Evolutionary conservation across 2,113 vertebrate species (phyloP).

Genomic region (Pelecanus crispus): DNA sequence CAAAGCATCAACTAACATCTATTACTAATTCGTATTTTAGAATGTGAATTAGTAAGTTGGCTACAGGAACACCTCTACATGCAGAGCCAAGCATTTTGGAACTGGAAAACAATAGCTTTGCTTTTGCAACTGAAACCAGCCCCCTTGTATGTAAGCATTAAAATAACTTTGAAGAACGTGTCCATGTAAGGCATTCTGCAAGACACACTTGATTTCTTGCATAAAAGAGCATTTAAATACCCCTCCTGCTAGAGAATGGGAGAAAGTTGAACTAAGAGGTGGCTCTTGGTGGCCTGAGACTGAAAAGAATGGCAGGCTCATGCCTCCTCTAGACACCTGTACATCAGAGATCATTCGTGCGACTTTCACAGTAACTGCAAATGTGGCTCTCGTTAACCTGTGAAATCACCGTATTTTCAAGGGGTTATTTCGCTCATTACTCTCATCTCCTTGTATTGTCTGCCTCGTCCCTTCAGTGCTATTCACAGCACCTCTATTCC

Average conservation of each 20-base stretch:
- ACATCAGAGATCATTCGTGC: background rate
- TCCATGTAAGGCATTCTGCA: background rate
- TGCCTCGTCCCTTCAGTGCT: background rate
- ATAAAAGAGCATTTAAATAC: background rate
- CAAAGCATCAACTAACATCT: background rate
- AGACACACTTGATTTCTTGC: background rate
- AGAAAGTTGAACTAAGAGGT: background rate
- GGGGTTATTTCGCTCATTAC: background rate
- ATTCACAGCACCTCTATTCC: background rate
- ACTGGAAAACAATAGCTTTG: background rate
- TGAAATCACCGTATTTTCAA: background rate
- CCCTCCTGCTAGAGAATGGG: background rate
- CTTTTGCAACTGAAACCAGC: background rate
- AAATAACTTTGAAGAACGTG: background rate
- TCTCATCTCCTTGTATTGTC: background rate
- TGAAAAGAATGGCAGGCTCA: background rate
- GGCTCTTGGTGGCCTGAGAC: background rate
- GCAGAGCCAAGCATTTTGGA: background rate
- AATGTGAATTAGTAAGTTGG: background rate
- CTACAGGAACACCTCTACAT: background rate
- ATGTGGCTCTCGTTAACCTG: fast-evolving
- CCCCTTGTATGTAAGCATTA: background rate
- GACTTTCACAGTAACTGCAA: background rate
- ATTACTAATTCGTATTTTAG: background rate
- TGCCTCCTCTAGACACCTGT: background rate